These are phyloP conservation scores for Platanista minor DNA, from an alignment of 2,113 vertebrate genomes.

Conservation along the genomic window DNA sequence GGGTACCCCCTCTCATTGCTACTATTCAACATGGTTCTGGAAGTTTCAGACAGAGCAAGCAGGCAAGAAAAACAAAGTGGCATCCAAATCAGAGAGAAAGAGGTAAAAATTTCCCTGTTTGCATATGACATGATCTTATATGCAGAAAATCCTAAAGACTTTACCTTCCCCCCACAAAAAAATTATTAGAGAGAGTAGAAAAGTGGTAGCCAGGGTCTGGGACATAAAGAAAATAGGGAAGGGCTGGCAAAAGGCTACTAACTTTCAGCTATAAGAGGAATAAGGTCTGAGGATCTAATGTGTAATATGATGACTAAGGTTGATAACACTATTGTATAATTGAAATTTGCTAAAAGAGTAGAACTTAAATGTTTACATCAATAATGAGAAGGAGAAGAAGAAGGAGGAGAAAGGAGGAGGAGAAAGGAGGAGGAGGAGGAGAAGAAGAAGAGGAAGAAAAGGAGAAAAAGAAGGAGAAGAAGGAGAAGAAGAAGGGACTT, in stretches of 20 bases:
- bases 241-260: background rate
- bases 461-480: rapidly evolving
- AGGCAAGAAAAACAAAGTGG: background rate
- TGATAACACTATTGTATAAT: background rate
- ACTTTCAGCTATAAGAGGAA: background rate
- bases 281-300: background rate
- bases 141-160: background rate
- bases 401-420: too few species aligned
- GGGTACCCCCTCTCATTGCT: background rate
- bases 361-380: background rate
- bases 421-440: rapidly evolving
- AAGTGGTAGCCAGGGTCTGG: background rate
- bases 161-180: background rate
- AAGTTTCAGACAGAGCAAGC: background rate
- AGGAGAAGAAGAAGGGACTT: slow-evolving; percentile 46
- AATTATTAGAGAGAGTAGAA: background rate
- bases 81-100: background rate
- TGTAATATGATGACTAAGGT: background rate
- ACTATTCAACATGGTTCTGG: background rate
- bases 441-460: rapidly evolving
- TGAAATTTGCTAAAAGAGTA: background rate
- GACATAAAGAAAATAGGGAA: background rate
- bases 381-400: background rate
- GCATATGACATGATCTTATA: background rate
- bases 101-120: background rate